Percentiles rank a stretch among this genome's conserved stretches.
phyloP scores from a whole-genome alignment of 2,888 invertebrate species.

The Phalera bucephala region DNA sequence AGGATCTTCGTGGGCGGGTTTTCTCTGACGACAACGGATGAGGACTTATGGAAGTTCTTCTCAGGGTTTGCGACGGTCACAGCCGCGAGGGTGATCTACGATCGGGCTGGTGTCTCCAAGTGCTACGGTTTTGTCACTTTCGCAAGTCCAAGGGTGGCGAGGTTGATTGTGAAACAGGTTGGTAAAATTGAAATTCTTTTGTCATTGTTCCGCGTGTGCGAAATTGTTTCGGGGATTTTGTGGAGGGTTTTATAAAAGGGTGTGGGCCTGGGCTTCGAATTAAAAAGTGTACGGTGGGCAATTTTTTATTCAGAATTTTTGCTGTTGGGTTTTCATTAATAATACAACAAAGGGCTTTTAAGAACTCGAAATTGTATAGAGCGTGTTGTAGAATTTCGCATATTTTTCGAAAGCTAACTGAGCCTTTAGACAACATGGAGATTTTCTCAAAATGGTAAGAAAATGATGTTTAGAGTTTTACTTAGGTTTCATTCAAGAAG shows the following conservation, averaged over 20 bases:
- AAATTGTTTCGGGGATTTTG: slow-evolving; percentile 16
- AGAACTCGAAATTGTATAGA: no score
- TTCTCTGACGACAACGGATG: slow-evolving; percentile 95
- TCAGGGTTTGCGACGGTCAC: slow-evolving; percentile 94
- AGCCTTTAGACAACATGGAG: no score
- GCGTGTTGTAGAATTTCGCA: no score
- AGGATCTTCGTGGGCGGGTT: slow-evolving; percentile 98
- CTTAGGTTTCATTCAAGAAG: no score
- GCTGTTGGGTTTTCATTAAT: no score
- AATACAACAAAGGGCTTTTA: no score
- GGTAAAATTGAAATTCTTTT: slow-evolving; percentile 23
- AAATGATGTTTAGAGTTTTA: no score
- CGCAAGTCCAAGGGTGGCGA: slow-evolving; percentile 76
- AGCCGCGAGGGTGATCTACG: slow-evolving; percentile 97
- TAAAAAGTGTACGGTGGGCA: no score
- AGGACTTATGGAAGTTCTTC: slow-evolving; percentile 95
- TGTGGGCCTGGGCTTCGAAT: no score
- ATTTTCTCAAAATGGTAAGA: no score
- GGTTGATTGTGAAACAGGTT: slow-evolving; percentile 79
- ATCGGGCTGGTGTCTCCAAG: slow-evolving; percentile 97
- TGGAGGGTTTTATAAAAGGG: slow-evolving; percentile 10
- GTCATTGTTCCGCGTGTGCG: slow-evolving; percentile 18
- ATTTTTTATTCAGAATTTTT: no score
- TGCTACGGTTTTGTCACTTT: slow-evolving; percentile 93
- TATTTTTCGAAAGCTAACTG: no score